Conservation (phyloP, 2,113 vertebrate species). For the Ia io region DNA sequence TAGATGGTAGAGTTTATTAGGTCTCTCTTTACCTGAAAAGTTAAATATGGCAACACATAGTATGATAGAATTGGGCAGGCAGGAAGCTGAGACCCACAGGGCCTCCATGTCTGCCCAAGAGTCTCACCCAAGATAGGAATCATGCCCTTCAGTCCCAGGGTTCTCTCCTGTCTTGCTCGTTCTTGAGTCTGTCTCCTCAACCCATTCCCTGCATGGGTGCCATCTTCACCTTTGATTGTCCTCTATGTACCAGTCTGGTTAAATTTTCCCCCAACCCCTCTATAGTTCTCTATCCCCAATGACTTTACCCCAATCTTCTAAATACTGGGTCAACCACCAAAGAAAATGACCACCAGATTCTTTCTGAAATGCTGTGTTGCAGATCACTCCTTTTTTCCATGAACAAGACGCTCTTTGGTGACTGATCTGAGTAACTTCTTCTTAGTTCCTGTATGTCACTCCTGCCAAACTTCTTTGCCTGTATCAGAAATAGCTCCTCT, state of each 20-base stretch:
- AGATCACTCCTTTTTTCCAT: neutral
- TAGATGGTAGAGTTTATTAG: neutral
- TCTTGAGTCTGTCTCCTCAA: neutral
- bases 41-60: neutral
- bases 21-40: neutral
- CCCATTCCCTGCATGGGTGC: fast-evolving
- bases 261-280: neutral
- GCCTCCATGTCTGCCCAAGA: neutral
- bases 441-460: neutral
- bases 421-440: neutral
- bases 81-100: neutral
- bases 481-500: neutral
- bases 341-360: neutral
- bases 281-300: neutral
- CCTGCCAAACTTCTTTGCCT: neutral
- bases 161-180: neutral
- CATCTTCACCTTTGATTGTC: neutral
- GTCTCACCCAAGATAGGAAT: neutral
- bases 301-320: neutral
- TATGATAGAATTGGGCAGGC: neutral
- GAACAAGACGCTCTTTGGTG: neutral
- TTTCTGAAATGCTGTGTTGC: neutral
- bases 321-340: neutral
- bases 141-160: neutral
- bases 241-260: neutral